Conservation (phyloP, 2,797 vertebrate species). For the Lutjanus campechanus region DNA sequence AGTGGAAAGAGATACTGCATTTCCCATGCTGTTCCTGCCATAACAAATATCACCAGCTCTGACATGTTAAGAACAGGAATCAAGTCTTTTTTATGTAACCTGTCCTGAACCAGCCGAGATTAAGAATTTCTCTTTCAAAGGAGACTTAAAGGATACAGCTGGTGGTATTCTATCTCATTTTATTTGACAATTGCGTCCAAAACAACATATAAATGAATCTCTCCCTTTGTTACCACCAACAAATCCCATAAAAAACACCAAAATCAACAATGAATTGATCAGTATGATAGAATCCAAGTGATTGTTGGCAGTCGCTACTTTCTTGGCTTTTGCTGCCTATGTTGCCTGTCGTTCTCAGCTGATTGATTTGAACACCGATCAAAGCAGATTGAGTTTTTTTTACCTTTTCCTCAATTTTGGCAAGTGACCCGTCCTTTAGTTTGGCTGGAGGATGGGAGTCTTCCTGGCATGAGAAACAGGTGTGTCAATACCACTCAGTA, state of each 20-base stretch:
- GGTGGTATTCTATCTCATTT: neutral
- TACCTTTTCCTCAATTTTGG: neutral
- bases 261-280: neutral
- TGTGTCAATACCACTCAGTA: no score
- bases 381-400: neutral
- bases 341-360: neutral
- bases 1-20: constrained; percentile 34
- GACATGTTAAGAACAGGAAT: constrained; percentile 32
- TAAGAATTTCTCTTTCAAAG: constrained; percentile 21
- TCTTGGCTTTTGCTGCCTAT: neutral
- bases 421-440: neutral
- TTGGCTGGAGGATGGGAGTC: neutral
- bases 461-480: neutral
- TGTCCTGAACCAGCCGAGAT: constrained; percentile 30
- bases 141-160: constrained; percentile 34
- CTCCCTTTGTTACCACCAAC: neutral
- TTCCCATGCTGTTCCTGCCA: constrained; percentile 47
- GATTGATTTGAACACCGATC: neutral
- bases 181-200: neutral
- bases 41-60: constrained; percentile 35
- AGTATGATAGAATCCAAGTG: neutral
- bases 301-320: neutral
- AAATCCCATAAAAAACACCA: constrained; percentile 13
- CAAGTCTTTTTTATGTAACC: constrained; percentile 27
- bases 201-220: neutral